A percentile compares a stretch with the other conserved stretches of the same genome.
phyloP scores from a whole-genome alignment of 53 echinoderm and acorn worm genomes.

The Hippasteria phrygiana region DNA sequence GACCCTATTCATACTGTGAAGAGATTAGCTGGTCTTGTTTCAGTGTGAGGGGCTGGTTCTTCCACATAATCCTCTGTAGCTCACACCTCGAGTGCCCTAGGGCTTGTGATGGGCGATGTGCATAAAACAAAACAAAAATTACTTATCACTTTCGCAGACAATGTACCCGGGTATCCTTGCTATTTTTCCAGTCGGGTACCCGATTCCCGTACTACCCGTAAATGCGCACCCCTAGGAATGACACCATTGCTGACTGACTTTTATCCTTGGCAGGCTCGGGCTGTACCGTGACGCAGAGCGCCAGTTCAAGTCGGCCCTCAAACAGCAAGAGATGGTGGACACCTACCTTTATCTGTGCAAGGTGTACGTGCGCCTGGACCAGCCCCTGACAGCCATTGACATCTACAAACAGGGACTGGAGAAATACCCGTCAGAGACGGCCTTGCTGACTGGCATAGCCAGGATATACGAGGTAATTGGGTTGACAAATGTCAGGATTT shows the following conservation, averaged over 20 bases:
- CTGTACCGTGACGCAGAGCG: constrained; percentile 94
- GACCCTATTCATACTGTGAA: no score
- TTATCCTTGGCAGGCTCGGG: constrained; percentile 74
- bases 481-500: background rate
- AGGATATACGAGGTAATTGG: constrained; percentile 93
- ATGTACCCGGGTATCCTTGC: no score
- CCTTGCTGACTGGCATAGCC: constrained; percentile 93
- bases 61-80: no score
- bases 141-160: no score
- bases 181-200: no score
- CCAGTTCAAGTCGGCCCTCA: constrained; percentile 94
- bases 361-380: constrained; percentile 93
- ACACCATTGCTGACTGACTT: no score
- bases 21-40: no score
- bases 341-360: constrained; percentile 94
- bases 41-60: no score
- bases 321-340: constrained; percentile 92
- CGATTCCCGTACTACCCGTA: no score
- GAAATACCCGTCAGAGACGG: constrained; percentile 88
- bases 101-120: no score
- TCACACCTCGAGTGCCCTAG: no score
- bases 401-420: constrained; percentile 93
- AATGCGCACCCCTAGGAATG: background rate
- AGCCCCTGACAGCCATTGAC: constrained; percentile 91
- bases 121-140: no score